A percentile compares a stretch with the other conserved stretches of the same genome.
phyloP scores from a whole-genome alignment of 2,113 vertebrate genomes.

The Cyprinodon brontotheroides region DNA sequence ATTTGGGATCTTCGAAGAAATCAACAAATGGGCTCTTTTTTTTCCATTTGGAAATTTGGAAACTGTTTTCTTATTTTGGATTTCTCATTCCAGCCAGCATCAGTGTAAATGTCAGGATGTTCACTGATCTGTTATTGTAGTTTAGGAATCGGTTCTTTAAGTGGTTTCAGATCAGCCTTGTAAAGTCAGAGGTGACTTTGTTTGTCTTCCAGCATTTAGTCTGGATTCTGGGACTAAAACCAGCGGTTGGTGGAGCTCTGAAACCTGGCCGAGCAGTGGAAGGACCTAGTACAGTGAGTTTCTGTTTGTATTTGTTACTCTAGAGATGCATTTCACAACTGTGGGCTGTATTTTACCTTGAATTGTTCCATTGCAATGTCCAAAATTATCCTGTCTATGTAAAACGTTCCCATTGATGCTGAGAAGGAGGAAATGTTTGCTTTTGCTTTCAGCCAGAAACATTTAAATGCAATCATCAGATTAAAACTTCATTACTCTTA shows the following conservation, averaged over 20 bases:
- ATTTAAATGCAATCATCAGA: no score
- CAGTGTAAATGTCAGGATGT: no score
- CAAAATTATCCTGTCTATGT: no score
- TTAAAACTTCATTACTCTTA: no score
- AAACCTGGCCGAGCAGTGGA: slow-evolving; percentile 97
- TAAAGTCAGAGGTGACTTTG: background rate
- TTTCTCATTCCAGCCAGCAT: no score
- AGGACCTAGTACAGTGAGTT: slow-evolving; percentile 95
- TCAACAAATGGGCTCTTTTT: no score
- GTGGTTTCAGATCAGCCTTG: background rate
- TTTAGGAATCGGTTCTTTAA: background rate
- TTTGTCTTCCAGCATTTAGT: slow-evolving; percentile 89
- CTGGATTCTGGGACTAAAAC: slow-evolving; percentile 98
- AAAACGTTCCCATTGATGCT: no score
- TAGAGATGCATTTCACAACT: background rate
- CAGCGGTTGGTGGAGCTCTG: slow-evolving; percentile 90
- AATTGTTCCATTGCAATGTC: background rate
- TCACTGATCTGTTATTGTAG: background rate
- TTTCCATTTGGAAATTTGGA: no score
- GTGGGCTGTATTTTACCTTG: background rate
- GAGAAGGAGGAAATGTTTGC: no score
- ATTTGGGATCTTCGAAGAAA: no score
- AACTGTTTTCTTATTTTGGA: no score
- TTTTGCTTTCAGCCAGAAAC: no score
- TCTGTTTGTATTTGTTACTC: background rate